Evolutionary conservation across 2,113 vertebrate species (phyloP), one percentile per base, ranked within the genome.

Genomic region (Rousettus leschenaultii): DNA sequence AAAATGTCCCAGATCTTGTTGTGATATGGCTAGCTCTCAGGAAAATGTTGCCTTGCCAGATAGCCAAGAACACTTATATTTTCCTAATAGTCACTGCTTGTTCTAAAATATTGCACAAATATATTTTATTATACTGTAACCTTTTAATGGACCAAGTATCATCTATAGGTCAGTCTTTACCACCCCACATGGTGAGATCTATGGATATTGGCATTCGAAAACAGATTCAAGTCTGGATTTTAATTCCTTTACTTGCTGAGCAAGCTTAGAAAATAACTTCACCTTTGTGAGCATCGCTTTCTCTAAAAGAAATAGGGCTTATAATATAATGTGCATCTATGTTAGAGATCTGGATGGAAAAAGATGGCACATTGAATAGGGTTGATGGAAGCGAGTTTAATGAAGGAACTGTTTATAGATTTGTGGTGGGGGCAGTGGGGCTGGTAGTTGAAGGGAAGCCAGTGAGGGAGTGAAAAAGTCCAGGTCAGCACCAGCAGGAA

Each of bases 21-120:
- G 84, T 88, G 95, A 96, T 83, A 92, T 61, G 95, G 79, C 33
- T 86, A 59, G 53, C 28, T 89, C 63, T 97, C 43, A 61, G 83
- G 26, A 94, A 92, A 90, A 55, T 59, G 35, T 11, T 78, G 71
- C 18, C 78, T 43, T 68, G 51, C 38, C 55, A 57, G 55, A 77
- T 5, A 14, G 55, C 84, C 38, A 33, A 90, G 90, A 85, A 71
- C 43, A 14, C 66, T 73, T 40, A 73, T 48, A 43, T 18, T 79
- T 63, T 95, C n/a, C 18, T 51, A 57, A 65, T 7, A 68, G 63
- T 74, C n/a, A 84, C 3, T 40, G 28, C 13, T 57, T 63, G 7
- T 75, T 86, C 85, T 82, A 45, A 82, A 95, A 79, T 30, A 53
- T 22, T 51, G 24, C 12, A 48, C 48, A 86, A 73, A 33, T 51